Conservation (phyloP, 2,797 vertebrate genomes). For the Botia kubotai region DNA sequence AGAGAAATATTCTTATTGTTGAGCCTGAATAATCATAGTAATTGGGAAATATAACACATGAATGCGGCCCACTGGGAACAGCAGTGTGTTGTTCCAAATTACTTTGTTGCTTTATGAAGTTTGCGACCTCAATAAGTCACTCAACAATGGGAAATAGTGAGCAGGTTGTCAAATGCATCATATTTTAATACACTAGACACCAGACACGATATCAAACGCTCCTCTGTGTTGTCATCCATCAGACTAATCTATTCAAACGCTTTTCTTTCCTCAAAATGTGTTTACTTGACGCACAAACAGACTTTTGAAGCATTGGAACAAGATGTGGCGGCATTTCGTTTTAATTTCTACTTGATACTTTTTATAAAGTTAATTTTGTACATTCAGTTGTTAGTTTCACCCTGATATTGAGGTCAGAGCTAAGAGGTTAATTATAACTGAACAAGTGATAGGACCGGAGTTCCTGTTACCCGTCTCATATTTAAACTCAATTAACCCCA, state of each 20-base stretch:
- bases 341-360: background rate
- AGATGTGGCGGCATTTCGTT: background rate
- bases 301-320: background rate
- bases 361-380: background rate
- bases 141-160: constrained; percentile 35
- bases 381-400: background rate
- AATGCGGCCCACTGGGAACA: background rate
- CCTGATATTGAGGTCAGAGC: constrained; percentile 12
- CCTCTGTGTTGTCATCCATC: constrained; percentile 33
- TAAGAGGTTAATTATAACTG: constrained; percentile 39
- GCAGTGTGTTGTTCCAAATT: constrained; percentile 18
- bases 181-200: constrained; percentile 33
- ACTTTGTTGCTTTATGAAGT: constrained; percentile 32
- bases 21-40: background rate
- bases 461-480: background rate
- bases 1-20: background rate
- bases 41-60: background rate
- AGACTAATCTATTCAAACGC: constrained; percentile 39
- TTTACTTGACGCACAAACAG: constrained; percentile 15
- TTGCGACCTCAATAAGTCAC: constrained; percentile 47
- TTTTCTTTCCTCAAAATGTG: constrained; percentile 8
- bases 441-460: constrained; percentile 21
- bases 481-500: constrained; percentile 38
- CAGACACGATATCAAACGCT: constrained; percentile 24
- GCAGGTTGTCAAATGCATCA: constrained; percentile 35